Evolutionary conservation across 2,888 invertebrate species (phyloP), one percentile per base, ranked within the genome.

Genomic region (Augochlorella aurata): DNA sequence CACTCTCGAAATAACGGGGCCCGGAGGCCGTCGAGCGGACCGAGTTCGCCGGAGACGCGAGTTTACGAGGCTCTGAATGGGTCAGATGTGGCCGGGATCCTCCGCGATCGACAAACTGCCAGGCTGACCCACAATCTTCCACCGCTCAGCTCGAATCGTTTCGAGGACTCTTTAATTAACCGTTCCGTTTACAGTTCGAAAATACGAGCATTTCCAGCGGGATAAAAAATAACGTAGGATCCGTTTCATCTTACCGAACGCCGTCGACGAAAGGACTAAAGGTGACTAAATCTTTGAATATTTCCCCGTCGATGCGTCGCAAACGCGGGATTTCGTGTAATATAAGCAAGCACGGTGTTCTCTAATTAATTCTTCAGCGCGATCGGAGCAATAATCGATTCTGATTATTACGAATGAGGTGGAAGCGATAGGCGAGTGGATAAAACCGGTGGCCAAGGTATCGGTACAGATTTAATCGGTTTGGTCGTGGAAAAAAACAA

Each of bases 1-100:
- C 79, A 68, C 76, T 77, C 81, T 79, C 82, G 83, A 89, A 86
- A 90, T 89, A 85, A 89, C 88, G 88, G 89, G 74, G 61, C 74
- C 66, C 61, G 21, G 24, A 61, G 76, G n/a, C 65, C 73, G 24
- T 45, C 65, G 75, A 49, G 69, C 67, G 76, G 76, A 63, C 82
- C 74, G 54, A 16, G 74, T 71, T 76, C 52, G 52, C 58, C 67
- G 76, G 73, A 78, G 61, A 77, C 74, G 18, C 66, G 49, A 50
- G 61, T 80, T 86, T 80, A 79, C 79, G 81, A 76, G 65, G 54
- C 24, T 63, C 79, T 74, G 58, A 80, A 87, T 77, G 83, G 75
- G 75, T 77, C 82, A 77, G 71, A 65, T 10, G 74, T 54, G 63
- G 38, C 29, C 66, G 79, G 50, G 54, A 66, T 63, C 61, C 52